These are phyloP conservation scores for Aegotheles bennettii DNA, from an alignment of 2,113 vertebrate species.

Conservation along the genomic window DNA sequence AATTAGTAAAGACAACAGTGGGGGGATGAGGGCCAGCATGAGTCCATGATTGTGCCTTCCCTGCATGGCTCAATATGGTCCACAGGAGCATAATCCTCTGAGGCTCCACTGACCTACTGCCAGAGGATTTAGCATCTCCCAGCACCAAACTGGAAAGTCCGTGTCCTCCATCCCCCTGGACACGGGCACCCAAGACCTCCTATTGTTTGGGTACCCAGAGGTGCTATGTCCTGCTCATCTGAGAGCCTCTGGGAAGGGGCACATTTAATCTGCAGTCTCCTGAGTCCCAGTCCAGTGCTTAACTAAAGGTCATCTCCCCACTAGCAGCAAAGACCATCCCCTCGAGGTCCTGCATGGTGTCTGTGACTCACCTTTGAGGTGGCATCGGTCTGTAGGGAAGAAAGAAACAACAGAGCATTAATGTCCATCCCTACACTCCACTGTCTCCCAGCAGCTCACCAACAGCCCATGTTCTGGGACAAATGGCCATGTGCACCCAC, in stretches of 20 bases:
- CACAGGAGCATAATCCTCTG: neutral
- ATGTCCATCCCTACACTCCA: neutral
- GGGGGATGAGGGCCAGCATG: neutral
- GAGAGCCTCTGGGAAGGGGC: neutral
- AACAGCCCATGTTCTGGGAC: neutral
- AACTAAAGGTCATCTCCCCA: neutral
- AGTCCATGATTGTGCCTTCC: neutral
- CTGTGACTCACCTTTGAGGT: slow-evolving; percentile 55
- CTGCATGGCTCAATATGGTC: neutral
- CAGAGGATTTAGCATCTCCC: neutral
- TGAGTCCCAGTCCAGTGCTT: neutral
- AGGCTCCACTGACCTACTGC: neutral
- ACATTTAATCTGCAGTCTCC: neutral
- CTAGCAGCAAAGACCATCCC: neutral
- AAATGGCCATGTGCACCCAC: rapidly evolving
- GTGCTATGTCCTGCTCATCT: neutral
- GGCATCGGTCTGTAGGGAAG: slow-evolving; percentile 24
- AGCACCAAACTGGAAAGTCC: neutral
- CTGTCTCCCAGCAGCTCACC: neutral
- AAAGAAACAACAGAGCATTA: neutral
- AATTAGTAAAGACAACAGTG: neutral
- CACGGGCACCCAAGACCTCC: neutral
- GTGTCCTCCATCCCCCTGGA: neutral
- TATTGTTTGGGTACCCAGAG: neutral
- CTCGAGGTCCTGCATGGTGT: rapidly evolving